Evolutionary conservation across 2,888 invertebrate species (phyloP), one percentile per base, ranked within the genome.

Genomic region (Agrilus mali): DNA sequence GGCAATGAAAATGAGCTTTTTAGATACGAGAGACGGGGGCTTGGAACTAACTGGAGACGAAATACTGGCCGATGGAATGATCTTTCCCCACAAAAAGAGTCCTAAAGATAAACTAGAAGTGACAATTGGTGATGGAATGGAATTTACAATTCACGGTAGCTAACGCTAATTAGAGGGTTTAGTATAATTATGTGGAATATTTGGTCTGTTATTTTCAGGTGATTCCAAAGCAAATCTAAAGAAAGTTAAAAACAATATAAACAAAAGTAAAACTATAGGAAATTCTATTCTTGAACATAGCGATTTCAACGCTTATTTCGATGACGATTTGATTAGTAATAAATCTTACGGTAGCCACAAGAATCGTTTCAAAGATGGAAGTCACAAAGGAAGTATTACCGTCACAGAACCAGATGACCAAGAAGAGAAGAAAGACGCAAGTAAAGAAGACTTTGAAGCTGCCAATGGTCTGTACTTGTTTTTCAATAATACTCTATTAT

Each of bases 281-380:
- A 88, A 88, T 67, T 86, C 87, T 53, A 85, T 89, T 52, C 56
- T 62, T 49, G 64, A 63, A 49, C 65, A 65, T 50, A 59, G 63
- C 14, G 64, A 65, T 48, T 65, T 61, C 46, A 62, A 67, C 42
- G 63, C 63, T 16, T 64, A 65, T 52, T 50, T 64, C 47, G 82
- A 82, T 58, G 82, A 83, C 59, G 82, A 83, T 67, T 81, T 81
- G 64, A 80, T 82, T 60, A 90, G 89, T 72, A 87, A 87, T 69
- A 88, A 88, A 70, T 90, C 90, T 41, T 89, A 89, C 63, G 89
- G 89, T 59, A 90, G 90, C 68, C 89, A 90, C 69, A 88, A 88
- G 67, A 86, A 89, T 66, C 78, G 88, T 60, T 87, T 84, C 64
- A 88, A 88, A 71, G 86, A 87, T 61, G 87, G 88, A 68, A 90